Conservation (phyloP, 2,888 invertebrate species). For the Lordiphosa fenestrarum region DNA sequence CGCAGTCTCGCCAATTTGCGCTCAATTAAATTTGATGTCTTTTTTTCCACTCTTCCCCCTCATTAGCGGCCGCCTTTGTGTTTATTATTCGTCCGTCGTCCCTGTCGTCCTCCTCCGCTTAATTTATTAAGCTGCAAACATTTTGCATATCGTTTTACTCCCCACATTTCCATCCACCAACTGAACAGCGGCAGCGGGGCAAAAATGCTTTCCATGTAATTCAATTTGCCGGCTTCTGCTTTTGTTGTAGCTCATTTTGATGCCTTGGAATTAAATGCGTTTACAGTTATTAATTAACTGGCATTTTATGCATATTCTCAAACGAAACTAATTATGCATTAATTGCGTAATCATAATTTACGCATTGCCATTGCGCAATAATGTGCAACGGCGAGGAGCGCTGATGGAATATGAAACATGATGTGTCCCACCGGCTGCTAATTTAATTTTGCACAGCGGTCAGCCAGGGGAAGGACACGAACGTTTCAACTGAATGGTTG, state of each 20-base stretch:
- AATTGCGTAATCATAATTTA: slow-evolving; percentile 54
- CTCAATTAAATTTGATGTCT: slow-evolving; percentile 68
- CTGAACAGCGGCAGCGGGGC: slow-evolving; percentile 10
- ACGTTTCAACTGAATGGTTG: no score
- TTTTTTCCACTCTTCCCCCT: slow-evolving; percentile 12
- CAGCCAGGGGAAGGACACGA: neutral
- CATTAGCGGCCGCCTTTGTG: slow-evolving; percentile 43
- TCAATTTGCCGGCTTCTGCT: slow-evolving; percentile 35
- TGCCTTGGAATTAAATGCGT: slow-evolving; percentile 42
- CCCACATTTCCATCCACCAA: no score
- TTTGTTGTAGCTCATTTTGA: slow-evolving; percentile 13
- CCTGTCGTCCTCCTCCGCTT: slow-evolving; percentile 23
- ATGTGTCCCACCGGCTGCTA: slow-evolving; percentile 1
- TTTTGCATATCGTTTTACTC: slow-evolving; percentile 39
- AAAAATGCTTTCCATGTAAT: slow-evolving; percentile 35
- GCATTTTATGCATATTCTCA: slow-evolving; percentile 39
- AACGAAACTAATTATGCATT: slow-evolving; percentile 47
- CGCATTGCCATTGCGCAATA: slow-evolving; percentile 16
- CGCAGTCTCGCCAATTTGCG: slow-evolving; percentile 66
- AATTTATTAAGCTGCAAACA: slow-evolving; percentile 57
- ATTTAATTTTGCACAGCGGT: slow-evolving; percentile 23
- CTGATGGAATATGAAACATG: neutral
- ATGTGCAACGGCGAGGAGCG: no score
- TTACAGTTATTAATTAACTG: slow-evolving; percentile 59
- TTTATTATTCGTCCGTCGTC: slow-evolving; percentile 30